phyloP scores from a whole-genome alignment of 2,113 vertebrate species.

The Dipodomys ordii region DNA sequence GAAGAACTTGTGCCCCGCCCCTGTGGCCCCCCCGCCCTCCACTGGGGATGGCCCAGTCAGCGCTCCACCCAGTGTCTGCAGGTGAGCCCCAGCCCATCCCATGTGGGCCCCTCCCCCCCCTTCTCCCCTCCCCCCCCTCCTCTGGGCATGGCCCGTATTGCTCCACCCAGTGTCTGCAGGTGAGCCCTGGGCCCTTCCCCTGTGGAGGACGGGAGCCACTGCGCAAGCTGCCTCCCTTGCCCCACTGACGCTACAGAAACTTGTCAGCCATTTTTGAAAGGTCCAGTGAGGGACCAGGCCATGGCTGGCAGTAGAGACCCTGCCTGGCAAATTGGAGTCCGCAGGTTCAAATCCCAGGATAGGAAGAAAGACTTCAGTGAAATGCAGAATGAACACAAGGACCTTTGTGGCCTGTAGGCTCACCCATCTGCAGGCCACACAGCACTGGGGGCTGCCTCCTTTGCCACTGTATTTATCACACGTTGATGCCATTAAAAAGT shows the following conservation, averaged over 20 bases:
- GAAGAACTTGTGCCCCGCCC: constrained; percentile 92
- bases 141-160: constrained; percentile 90
- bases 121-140: too few species aligned
- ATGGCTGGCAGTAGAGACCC: neutral
- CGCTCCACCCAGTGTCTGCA: constrained; percentile 97
- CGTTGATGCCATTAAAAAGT: neutral
- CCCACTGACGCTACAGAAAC: neutral
- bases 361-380: too few species aligned
- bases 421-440: neutral
- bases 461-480: neutral
- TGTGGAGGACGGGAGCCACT: neutral
- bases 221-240: neutral
- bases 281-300: neutral
- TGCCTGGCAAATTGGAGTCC: too few species aligned
- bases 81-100: constrained; percentile 85
- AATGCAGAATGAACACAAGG: too few species aligned
- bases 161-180: constrained; percentile 98
- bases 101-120: too few species aligned
- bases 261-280: neutral
- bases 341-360: too few species aligned
- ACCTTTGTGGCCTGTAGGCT: neutral
- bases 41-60: constrained; percentile 91
- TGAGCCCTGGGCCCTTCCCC: constrained; percentile 75
- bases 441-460: neutral
- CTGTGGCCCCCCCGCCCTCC: constrained; percentile 89